These are phyloP conservation scores for Bombus sylvicola DNA, from an alignment of 1,140 invertebrate genomes.

Conservation along the genomic window DNA sequence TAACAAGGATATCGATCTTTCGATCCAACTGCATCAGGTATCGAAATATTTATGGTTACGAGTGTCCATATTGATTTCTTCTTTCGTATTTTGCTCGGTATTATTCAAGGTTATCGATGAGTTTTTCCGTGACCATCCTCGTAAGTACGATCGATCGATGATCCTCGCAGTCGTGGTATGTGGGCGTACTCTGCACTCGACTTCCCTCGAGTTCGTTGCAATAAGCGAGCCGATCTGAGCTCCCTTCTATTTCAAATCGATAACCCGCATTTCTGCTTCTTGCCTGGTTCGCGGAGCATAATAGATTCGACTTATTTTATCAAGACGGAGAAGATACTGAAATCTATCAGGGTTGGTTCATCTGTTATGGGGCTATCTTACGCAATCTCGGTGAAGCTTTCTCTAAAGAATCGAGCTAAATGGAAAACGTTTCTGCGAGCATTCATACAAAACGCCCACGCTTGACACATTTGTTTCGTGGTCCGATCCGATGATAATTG, in stretches of 20 bases:
- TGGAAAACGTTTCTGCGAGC: neutral
- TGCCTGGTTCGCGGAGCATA: neutral
- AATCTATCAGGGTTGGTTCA: neutral
- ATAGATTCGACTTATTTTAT: neutral
- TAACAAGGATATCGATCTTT: neutral
- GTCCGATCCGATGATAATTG: conserved; percentile 4
- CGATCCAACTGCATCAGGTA: neutral
- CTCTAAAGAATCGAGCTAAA: conserved; percentile 4
- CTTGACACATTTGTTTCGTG: neutral
- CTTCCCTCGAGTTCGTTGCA: conserved; percentile 25
- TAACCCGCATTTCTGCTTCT: neutral
- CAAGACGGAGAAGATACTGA: neutral
- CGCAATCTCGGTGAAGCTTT: neutral
- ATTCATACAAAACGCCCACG: conserved; percentile 2
- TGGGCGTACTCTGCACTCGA: conserved; percentile 37
- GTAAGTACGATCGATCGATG: conserved; percentile 28
- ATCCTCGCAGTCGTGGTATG: conserved; percentile 37
- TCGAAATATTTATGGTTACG: neutral
- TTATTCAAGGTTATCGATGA: conserved; percentile 5
- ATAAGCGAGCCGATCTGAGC: conserved; percentile 45
- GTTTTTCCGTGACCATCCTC: conserved; percentile 12
- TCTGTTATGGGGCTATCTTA: neutral
- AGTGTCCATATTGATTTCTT: neutral
- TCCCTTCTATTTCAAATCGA: neutral
- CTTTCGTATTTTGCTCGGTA: conserved; percentile 20